These are phyloP conservation scores for Apodemia zela DNA, from an alignment of 2,888 invertebrate genomes.

Conservation along the genomic window DNA sequence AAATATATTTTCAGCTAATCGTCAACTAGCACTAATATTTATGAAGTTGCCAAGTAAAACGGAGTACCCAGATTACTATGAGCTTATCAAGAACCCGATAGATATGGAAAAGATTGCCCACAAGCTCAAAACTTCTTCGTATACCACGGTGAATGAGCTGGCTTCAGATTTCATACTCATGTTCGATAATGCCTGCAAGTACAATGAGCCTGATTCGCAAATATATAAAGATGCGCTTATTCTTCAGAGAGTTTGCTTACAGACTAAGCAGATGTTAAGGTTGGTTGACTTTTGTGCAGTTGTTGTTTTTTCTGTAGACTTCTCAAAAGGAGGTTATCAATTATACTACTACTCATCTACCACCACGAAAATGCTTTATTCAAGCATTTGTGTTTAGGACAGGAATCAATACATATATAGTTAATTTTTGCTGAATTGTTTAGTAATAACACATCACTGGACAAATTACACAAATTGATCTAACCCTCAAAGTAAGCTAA, in stretches of 20 bases:
- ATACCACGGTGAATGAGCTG: conserved; percentile 91
- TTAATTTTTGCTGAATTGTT: too few species aligned
- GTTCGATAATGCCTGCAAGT: conserved; percentile 98
- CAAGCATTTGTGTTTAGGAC: too few species aligned
- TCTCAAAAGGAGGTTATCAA: too few species aligned
- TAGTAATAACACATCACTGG: too few species aligned
- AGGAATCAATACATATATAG: too few species aligned
- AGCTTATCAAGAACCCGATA: conserved; percentile 97
- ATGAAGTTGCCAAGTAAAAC: conserved; percentile 95
- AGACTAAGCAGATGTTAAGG: conserved; percentile 93
- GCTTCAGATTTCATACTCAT: conserved; percentile 94
- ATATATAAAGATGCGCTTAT: conserved; percentile 98
- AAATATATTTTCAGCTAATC: conserved; percentile 80
- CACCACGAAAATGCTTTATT: too few species aligned
- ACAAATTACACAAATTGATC: too few species aligned
- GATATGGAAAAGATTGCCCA: conserved; percentile 97
- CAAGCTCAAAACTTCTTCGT: conserved; percentile 87
- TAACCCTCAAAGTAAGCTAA: too few species aligned
- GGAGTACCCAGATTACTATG: conserved; percentile 98
- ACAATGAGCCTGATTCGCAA: conserved; percentile 98
- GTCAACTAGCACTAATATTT: conserved; percentile 96
- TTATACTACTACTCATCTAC: too few species aligned
- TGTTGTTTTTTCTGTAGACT: too few species aligned
- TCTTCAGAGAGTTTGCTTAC: conserved; percentile 93
- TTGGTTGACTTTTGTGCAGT: conserved; percentile 35